Conservation (phyloP, 1,140 invertebrate genomes). For the Apis mellifera region DNA sequence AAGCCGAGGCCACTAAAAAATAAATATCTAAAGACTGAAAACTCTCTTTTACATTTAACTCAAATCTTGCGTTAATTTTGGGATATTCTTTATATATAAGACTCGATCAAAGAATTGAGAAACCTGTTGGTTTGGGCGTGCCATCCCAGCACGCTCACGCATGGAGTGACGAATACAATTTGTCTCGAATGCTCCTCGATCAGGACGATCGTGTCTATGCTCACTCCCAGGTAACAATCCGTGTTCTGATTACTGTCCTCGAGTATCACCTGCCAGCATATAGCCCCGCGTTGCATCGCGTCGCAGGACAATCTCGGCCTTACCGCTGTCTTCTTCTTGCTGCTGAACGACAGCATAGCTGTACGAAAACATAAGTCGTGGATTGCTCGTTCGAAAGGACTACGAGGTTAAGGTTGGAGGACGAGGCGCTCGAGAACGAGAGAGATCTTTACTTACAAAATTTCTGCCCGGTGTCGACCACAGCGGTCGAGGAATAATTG, state of each 20-base stretch:
- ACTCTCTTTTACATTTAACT: too few species aligned
- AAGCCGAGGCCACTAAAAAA: too few species aligned
- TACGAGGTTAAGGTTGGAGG: not conserved
- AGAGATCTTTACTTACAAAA: constrained; percentile 89
- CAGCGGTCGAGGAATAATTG: constrained; percentile 91
- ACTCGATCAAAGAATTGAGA: too few species aligned
- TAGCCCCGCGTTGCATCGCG: constrained; percentile 86
- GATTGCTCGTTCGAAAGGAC: constrained; percentile 3
- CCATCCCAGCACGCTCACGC: constrained; percentile 92
- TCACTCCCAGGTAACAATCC: constrained; percentile 94
- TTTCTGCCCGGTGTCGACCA: constrained; percentile 93
- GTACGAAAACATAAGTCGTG: constrained; percentile 22
- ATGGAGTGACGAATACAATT: constrained; percentile 93
- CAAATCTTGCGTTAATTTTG: too few species aligned
- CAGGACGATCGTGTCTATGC: constrained; percentile 92
- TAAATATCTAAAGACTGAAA: too few species aligned
- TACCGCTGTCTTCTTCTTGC: constrained; percentile 87
- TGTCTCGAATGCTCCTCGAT: constrained; percentile 92
- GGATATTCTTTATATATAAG: too few species aligned
- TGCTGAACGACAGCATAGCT: constrained; percentile 87
- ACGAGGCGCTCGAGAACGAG: not conserved
- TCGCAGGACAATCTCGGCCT: constrained; percentile 87
- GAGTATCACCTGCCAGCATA: constrained; percentile 89
- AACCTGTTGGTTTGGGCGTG: constrained; percentile 85
- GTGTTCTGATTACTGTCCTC: constrained; percentile 87